These are phyloP conservation scores for Huso huso DNA, from an alignment of 2,797 vertebrate species.

Conservation along the genomic window DNA sequence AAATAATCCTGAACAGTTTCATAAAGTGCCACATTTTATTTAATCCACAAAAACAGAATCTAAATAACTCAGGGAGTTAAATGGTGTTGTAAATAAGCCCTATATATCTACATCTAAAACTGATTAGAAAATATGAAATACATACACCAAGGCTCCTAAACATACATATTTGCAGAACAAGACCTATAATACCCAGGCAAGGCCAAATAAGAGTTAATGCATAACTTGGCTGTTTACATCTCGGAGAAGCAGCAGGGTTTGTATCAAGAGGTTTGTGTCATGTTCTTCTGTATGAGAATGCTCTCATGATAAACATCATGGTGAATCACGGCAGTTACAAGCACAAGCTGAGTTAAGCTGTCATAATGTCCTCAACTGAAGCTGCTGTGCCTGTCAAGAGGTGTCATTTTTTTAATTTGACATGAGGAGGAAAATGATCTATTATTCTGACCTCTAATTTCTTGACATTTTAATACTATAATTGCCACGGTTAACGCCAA, in stretches of 20 bases:
- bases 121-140: too few species aligned
- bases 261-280: slow-evolving; percentile 77
- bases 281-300: slow-evolving; percentile 76
- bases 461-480: slow-evolving; percentile 87
- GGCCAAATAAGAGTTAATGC: slow-evolving; percentile 65
- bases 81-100: too few species aligned
- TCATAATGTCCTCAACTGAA: slow-evolving; percentile 70
- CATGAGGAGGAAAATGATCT: slow-evolving; percentile 72
- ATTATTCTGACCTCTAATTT: slow-evolving; percentile 82
- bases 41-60: too few species aligned
- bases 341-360: slow-evolving; percentile 77
- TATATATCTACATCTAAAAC: too few species aligned
- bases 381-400: slow-evolving; percentile 66
- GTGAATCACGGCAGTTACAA: slow-evolving; percentile 75
- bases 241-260: slow-evolving; percentile 68
- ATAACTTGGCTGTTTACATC: slow-evolving; percentile 80
- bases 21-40: too few species aligned
- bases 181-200: slow-evolving; percentile 40
- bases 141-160: too few species aligned
- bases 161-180: background rate
- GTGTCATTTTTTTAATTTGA: slow-evolving; percentile 76
- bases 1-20: too few species aligned
- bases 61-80: too few species aligned
- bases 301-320: slow-evolving; percentile 77
- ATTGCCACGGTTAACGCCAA: slow-evolving; percentile 78